Base-by-base conservation (phyloP, 2,113 vertebrate genomes). In the Tyto alba region DNA sequence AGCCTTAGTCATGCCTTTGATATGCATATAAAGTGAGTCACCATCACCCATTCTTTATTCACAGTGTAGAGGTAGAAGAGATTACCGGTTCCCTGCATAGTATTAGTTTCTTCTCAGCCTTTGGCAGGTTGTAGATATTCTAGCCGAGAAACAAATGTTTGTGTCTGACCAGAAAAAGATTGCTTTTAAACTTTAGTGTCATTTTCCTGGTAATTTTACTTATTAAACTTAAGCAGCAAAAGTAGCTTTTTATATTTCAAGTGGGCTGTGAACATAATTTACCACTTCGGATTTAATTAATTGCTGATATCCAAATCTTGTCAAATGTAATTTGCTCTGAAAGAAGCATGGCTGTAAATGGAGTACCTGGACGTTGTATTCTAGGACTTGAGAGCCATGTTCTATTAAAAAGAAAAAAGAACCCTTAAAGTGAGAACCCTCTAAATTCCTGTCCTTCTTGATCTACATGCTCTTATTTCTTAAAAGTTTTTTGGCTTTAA, bases 261-360 rank as follows among this genome's bases (percentile, higher is more conserved):
- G 71, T 85, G 71, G 76, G 64, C 67, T 85, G 40, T 56, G 77
- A 93, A 78, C 38, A 41, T 91, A 73, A 90, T 81, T 95, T 96
- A 45, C 66, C 74, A 63, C 83, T 95, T 92, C 36, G 38, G 13
- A n/a, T 89, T 92, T 96, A 95, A 95, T 96, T 96, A 96, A 94
- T 95, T 95, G 85, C 88, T 95, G 90, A 72, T 94, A 94, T 59
- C 85, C 4, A 7, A 94, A 89, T 94, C 90, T 94, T 94, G 88
- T 95, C 60, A 90, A 89, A 88, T 66, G 27, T 95, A 93, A 96
- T 95, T 93, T 85, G 48, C 73, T 92, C 92, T 94, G 90, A 93
- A 93, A 76, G 88, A 90, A 92, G 32, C 14, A 14, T 3, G 10
- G 38, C 73, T 89, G 79, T 45, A 86, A 76, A 71, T 90, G n/a